phyloP scores from a whole-genome alignment of 2,113 vertebrate genomes.

The Todiramphus chloris region DNA sequence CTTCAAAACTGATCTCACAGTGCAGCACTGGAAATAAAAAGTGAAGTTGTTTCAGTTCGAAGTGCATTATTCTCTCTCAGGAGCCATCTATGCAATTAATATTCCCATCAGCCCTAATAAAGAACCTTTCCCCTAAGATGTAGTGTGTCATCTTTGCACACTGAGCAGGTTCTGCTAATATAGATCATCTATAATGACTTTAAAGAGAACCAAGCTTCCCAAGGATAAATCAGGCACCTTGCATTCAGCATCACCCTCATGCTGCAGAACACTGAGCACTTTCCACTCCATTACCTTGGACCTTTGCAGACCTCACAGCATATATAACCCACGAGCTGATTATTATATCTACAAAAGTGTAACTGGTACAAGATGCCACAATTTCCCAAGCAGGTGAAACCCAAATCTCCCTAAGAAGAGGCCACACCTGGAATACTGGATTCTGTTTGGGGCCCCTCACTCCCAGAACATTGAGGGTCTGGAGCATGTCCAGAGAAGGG shows the following conservation, averaged over 20 bases:
- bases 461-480: too few species aligned
- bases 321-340: accelerated
- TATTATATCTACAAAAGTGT: neutral
- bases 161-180: neutral
- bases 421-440: too few species aligned
- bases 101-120: neutral
- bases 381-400: neutral
- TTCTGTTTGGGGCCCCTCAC: too few species aligned
- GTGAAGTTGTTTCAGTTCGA: neutral
- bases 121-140: neutral
- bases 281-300: neutral
- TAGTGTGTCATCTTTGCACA: neutral
- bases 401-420: neutral
- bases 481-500: too few species aligned
- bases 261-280: neutral
- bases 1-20: neutral
- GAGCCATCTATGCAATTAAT: neutral
- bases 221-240: accelerated
- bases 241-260: neutral
- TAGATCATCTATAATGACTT: neutral
- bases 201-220: neutral
- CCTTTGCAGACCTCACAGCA: neutral
- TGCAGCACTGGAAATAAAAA: neutral
- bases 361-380: neutral
- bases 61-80: neutral